Evolutionary conservation across 2,797 vertebrate genomes (phyloP).

Genomic region (Oreonectes daqikongensis): DNA sequence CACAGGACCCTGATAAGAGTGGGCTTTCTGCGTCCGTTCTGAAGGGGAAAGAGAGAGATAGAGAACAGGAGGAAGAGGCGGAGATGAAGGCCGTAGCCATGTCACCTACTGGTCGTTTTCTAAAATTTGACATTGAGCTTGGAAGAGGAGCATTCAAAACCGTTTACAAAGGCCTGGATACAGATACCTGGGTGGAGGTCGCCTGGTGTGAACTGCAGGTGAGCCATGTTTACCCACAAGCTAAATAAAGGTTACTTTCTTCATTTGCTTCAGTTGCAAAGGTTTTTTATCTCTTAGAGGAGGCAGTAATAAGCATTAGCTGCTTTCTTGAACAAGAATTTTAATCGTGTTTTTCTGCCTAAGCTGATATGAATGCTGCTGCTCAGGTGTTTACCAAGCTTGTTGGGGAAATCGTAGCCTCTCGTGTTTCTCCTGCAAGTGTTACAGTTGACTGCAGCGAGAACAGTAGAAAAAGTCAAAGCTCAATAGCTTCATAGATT

Average conservation of each 20-base stretch:
- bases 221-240: slow-evolving; percentile 58
- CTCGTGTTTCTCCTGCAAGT: slow-evolving; percentile 59
- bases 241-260: slow-evolving; percentile 4
- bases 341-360: slow-evolving; percentile 49
- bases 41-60: slow-evolving; percentile 82
- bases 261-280: background rate
- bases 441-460: slow-evolving; percentile 56
- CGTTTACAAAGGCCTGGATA: slow-evolving; percentile 94
- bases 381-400: slow-evolving; percentile 47
- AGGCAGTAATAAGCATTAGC: slow-evolving; percentile 5
- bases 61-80: slow-evolving; percentile 90
- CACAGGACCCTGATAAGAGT: slow-evolving; percentile 64
- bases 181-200: slow-evolving; percentile 95
- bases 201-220: slow-evolving; percentile 98
- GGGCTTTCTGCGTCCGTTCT: slow-evolving; percentile 63
- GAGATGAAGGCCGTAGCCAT: slow-evolving; percentile 95
- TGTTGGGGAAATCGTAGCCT: slow-evolving; percentile 62
- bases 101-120: slow-evolving; percentile 89
- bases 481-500: slow-evolving; percentile 60
- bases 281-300: background rate
- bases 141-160: slow-evolving; percentile 95
- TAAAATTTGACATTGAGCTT: slow-evolving; percentile 94
- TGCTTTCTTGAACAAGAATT: slow-evolving; percentile 17
- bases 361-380: slow-evolving; percentile 56
- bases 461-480: slow-evolving; percentile 55